A percentile compares a stretch with the other conserved stretches of the same genome.
These are phyloP conservation scores for Formica aserva DNA, from an alignment of 2,888 invertebrate species.

Conservation along the genomic window DNA sequence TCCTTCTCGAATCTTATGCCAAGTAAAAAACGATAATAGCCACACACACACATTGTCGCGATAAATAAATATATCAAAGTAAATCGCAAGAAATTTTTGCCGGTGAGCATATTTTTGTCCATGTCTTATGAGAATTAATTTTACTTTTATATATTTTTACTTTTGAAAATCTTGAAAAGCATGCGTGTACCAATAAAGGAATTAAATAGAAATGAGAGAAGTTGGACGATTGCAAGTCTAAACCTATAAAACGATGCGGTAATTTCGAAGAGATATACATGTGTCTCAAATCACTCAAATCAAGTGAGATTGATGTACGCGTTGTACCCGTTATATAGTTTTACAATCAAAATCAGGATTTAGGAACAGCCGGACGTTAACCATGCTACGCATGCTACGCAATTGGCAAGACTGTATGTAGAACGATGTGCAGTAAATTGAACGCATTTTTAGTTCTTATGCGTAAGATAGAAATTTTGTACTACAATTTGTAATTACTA, in stretches of 20 bases:
- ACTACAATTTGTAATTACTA: slow-evolving; percentile 49
- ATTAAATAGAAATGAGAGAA: neutral
- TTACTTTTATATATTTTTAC: slow-evolving; percentile 43
- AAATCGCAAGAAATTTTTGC: slow-evolving; percentile 54
- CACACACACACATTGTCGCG: slow-evolving; percentile 35
- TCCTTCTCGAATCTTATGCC: slow-evolving; percentile 65
- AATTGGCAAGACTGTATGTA: slow-evolving; percentile 70
- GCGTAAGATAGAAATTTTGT: slow-evolving; percentile 59
- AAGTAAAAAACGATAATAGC: slow-evolving; percentile 52
- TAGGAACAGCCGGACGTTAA: slow-evolving; percentile 70
- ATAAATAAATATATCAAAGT: slow-evolving; percentile 55
- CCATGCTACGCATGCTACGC: slow-evolving; percentile 70
- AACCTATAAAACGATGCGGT: neutral
- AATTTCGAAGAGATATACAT: slow-evolving; percentile 1
- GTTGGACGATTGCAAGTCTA: neutral
- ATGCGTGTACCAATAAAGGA: neutral
- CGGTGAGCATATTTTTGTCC: slow-evolving; percentile 52
- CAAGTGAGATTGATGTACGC: neutral
- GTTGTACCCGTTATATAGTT: neutral
- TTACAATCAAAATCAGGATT: slow-evolving; percentile 70
- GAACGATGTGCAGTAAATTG: slow-evolving; percentile 73
- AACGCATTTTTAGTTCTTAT: slow-evolving; percentile 63
- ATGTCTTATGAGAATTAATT: slow-evolving; percentile 53
- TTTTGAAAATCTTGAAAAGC: slow-evolving; percentile 35
- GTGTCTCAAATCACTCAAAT: slow-evolving; percentile 21